A percentile compares a stretch with the other conserved stretches of the same genome.
These are phyloP conservation scores for Notospermus geniculatus DNA, from an alignment of 1,140 invertebrate species.

Conservation along the genomic window DNA sequence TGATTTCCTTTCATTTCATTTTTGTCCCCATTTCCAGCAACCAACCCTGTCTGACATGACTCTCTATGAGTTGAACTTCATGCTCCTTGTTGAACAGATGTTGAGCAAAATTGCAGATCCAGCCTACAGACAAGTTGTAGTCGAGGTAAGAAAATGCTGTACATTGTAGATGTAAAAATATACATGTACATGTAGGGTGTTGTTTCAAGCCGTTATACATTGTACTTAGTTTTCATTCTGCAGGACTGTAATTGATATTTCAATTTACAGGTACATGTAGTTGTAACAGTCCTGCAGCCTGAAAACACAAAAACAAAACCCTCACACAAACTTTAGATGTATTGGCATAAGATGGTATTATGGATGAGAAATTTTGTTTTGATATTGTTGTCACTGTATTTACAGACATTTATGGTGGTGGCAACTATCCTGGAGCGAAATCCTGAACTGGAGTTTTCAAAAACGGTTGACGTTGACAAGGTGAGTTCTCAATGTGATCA, in stretches of 20 bases:
- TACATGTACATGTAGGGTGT: no score
- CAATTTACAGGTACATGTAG: no score
- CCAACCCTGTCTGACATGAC: slow-evolving; percentile 95
- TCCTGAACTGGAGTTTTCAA: slow-evolving; percentile 86
- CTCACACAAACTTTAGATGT: no score
- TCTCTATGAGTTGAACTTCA: slow-evolving; percentile 92
- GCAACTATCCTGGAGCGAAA: slow-evolving; percentile 91
- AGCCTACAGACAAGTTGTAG: slow-evolving; percentile 89
- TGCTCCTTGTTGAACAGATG: slow-evolving; percentile 90
- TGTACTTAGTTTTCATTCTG: not conserved
- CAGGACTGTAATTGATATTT: not conserved
- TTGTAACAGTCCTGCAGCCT: no score
- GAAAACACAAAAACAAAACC: no score
- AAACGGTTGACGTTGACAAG: slow-evolving; percentile 75
- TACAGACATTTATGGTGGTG: slow-evolving; percentile 83
- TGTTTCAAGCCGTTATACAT: no score
- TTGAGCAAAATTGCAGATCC: slow-evolving; percentile 83
- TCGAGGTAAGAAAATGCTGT: slow-evolving; percentile 78
- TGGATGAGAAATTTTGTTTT: slow-evolving; percentile 4
- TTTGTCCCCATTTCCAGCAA: slow-evolving; percentile 63
- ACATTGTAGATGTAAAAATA: no score
- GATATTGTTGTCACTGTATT: slow-evolving; percentile 26
- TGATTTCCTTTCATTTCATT: not conserved
- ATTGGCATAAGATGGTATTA: slow-evolving; percentile 4
- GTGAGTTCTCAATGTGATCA: slow-evolving; percentile 27